A percentile compares a stretch with the other conserved stretches of the same genome.
These are phyloP conservation scores for Resseliella maxima DNA, from an alignment of 2,888 invertebrate species.

Conservation along the genomic window DNA sequence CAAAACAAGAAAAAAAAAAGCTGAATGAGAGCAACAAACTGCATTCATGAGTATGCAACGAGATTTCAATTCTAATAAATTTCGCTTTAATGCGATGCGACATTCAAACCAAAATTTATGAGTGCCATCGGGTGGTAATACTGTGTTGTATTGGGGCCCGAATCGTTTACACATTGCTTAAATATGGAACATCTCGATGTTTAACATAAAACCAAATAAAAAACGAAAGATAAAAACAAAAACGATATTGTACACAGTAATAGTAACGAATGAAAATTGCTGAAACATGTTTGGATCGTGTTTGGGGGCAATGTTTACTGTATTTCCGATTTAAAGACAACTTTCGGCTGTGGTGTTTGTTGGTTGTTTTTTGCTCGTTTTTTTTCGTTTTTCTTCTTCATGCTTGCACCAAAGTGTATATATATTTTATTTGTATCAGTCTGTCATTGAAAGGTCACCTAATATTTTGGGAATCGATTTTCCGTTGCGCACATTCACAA, in stretches of 20 bases:
- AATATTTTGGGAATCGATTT: slow-evolving; percentile 15
- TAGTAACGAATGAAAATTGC: not conserved
- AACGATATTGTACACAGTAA: not conserved
- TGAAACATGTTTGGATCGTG: not conserved
- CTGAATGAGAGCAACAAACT: slow-evolving; percentile 10
- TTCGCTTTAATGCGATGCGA: slow-evolving; percentile 41
- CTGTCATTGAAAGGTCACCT: slow-evolving; percentile 48
- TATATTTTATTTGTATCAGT: not conserved
- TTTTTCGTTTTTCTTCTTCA: not conserved
- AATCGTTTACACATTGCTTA: slow-evolving; percentile 28
- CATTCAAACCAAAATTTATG: slow-evolving; percentile 49
- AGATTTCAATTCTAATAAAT: slow-evolving; percentile 34
- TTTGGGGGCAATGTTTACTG: not conserved
- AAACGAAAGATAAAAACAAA: not conserved
- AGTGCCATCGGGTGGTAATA: not conserved
- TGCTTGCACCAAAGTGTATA: not conserved
- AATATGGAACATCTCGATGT: not conserved
- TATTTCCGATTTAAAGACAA: not conserved
- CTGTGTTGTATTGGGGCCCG: not conserved
- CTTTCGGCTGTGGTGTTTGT: not conserved
- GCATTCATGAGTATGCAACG: not conserved
- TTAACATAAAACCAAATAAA: not conserved
- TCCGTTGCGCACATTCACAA: not conserved
- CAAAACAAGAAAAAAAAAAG: too few species aligned
- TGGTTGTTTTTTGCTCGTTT: not conserved